These are phyloP conservation scores for Lobophora halterata DNA, from an alignment of 2,888 invertebrate species.

Conservation along the genomic window DNA sequence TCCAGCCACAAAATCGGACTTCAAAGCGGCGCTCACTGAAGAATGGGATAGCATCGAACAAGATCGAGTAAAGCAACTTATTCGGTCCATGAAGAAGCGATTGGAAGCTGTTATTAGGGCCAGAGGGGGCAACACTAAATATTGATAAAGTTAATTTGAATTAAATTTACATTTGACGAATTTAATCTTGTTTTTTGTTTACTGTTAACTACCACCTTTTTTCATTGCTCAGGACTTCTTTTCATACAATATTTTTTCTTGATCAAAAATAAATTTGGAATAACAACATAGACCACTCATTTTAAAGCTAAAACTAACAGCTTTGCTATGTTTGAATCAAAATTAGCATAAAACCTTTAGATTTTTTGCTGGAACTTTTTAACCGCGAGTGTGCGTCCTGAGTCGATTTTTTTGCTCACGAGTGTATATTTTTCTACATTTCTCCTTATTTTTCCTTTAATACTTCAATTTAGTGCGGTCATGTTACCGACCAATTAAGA, in stretches of 20 bases:
- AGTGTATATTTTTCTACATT: no score
- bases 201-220: no score
- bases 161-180: neutral
- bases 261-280: neutral
- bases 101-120: constrained; percentile 23
- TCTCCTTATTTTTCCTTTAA: no score
- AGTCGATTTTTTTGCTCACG: constrained; percentile 2
- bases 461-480: no score
- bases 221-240: neutral
- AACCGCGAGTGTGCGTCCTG: neutral
- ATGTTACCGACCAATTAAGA: no score
- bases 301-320: neutral
- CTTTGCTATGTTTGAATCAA: neutral
- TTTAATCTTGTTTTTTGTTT: no score
- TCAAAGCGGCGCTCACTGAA: constrained; percentile 10
- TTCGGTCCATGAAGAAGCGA: constrained; percentile 12
- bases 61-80: constrained; percentile 2
- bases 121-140: constrained; percentile 12
- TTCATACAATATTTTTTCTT: no score
- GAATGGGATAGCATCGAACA: constrained; percentile 6
- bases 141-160: neutral
- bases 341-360: neutral
- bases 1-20: constrained; percentile 4
- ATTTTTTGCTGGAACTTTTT: neutral
- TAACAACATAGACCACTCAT: neutral